Percentiles rank a stretch among this genome's conserved stretches.
Evolutionary conservation across 2,888 invertebrate genomes (phyloP).

Genomic region (Caenorhabditis sinica): DNA sequence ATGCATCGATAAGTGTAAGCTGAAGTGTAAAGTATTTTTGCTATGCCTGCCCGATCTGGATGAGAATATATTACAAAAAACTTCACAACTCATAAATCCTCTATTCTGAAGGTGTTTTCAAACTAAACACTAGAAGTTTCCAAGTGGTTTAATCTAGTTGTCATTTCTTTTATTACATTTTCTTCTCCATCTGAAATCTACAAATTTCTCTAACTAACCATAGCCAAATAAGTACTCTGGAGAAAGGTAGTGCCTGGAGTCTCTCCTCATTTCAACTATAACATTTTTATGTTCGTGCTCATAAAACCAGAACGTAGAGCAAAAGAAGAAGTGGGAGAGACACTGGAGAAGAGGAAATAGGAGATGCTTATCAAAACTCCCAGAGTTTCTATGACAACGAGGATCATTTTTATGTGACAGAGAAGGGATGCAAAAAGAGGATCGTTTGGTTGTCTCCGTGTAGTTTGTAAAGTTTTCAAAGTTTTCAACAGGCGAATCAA

Average conservation of each 20-base stretch:
- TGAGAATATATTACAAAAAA: too few relatives aligned
- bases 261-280: slow-evolving; percentile 1
- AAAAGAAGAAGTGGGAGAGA: neutral
- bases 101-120: too few relatives aligned
- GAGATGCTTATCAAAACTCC: slow-evolving; percentile 10
- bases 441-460: neutral
- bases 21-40: too few relatives aligned
- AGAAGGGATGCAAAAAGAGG: neutral
- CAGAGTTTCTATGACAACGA: slow-evolving; percentile 54
- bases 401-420: slow-evolving; percentile 3
- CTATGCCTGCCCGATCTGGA: too few relatives aligned
- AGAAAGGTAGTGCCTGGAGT: slow-evolving; percentile 41
- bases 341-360: neutral
- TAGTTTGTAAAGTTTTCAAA: slow-evolving; percentile 1
- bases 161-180: neutral
- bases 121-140: too few relatives aligned
- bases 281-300: slow-evolving; percentile 38
- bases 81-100: too few relatives aligned
- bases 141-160: too few relatives aligned
- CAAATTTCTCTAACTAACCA: neutral
- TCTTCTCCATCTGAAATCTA: neutral
- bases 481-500: slow-evolving; percentile 23
- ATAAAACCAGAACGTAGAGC: slow-evolving; percentile 25
- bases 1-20: too few relatives aligned
- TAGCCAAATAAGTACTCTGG: slow-evolving; percentile 1